These are phyloP conservation scores for Micoletzkya japonica DNA, from an alignment of 2,888 invertebrate genomes.

Conservation along the genomic window DNA sequence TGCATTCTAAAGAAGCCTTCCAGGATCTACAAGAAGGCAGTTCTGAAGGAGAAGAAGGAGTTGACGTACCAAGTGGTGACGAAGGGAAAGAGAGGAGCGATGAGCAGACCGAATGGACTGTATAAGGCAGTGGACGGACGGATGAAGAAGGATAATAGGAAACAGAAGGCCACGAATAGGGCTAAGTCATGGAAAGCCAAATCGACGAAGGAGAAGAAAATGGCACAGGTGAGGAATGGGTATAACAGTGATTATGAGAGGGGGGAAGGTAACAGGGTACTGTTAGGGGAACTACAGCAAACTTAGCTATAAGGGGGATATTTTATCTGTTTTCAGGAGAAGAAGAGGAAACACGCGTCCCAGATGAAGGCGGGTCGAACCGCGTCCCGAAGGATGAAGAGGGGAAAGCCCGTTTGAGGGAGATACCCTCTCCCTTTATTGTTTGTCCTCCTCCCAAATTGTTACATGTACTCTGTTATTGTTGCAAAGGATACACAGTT, in stretches of 20 bases:
- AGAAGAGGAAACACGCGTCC: conserved; percentile 23
- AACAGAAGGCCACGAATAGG: conserved; percentile 22
- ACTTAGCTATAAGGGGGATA: not conserved
- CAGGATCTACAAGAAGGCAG: conserved; percentile 79
- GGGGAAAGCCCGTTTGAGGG: conserved; percentile 26
- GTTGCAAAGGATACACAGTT: too few relatives aligned
- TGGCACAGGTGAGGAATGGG: conserved; percentile 19
- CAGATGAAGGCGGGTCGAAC: conserved; percentile 25
- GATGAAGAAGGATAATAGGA: conserved; percentile 26
- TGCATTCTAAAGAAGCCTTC: too few relatives aligned
- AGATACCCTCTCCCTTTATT: not conserved
- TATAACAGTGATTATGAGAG: not conserved
- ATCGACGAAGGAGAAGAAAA: conserved; percentile 23
- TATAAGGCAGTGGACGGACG: conserved; percentile 46
- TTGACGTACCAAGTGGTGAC: conserved; percentile 90
- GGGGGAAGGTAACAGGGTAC: not conserved
- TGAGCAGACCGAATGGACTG: conserved; percentile 53
- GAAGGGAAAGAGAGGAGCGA: conserved; percentile 69
- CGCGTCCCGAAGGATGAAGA: conserved; percentile 18
- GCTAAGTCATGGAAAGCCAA: conserved; percentile 26
- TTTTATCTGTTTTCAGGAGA: conserved; percentile 1
- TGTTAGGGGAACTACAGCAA: not conserved
- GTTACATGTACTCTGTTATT: too few relatives aligned
- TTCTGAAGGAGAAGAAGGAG: conserved; percentile 77
- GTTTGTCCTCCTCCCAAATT: not conserved